A percentile compares a stretch with the other conserved stretches of the same genome.
Conservation (phyloP, 1,140 invertebrate genomes). For the Aphelenchoides besseyi region DNA sequence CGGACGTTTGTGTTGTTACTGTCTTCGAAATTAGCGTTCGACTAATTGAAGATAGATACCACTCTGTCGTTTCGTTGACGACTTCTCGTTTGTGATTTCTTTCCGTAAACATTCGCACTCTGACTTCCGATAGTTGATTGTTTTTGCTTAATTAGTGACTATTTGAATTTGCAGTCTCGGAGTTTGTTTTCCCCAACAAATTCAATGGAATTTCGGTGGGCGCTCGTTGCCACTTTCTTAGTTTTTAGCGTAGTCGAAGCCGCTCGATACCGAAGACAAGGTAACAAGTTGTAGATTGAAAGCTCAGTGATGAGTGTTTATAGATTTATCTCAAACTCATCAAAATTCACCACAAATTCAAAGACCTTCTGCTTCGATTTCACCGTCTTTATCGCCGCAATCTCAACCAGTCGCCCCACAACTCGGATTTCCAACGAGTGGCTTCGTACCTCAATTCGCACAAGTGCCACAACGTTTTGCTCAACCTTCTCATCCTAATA, state of each 20-base stretch:
- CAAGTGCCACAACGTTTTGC: conserved; percentile 5
- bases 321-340: conserved; percentile 5
- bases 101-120: too few relatives aligned
- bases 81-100: too few relatives aligned
- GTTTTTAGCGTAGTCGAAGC: not conserved
- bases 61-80: too few relatives aligned
- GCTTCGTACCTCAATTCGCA: conserved; percentile 8
- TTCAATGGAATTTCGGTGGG: not conserved
- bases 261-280: not conserved
- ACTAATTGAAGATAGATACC: not conserved
- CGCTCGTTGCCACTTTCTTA: not conserved
- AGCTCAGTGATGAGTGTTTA: too few relatives aligned
- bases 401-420: not conserved
- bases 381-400: not conserved
- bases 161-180: not conserved
- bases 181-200: too few relatives aligned
- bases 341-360: conserved; percentile 18
- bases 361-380: not conserved
- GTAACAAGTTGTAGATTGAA: too few relatives aligned
- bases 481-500: not conserved
- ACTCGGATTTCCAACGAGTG: conserved; percentile 2
- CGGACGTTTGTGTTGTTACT: not conserved
- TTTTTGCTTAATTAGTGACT: not conserved
- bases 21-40: conserved; percentile 1
- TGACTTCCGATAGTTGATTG: not conserved